phyloP scores from a whole-genome alignment of 2,888 invertebrate genomes.

The Thymelicus lineola region DNA sequence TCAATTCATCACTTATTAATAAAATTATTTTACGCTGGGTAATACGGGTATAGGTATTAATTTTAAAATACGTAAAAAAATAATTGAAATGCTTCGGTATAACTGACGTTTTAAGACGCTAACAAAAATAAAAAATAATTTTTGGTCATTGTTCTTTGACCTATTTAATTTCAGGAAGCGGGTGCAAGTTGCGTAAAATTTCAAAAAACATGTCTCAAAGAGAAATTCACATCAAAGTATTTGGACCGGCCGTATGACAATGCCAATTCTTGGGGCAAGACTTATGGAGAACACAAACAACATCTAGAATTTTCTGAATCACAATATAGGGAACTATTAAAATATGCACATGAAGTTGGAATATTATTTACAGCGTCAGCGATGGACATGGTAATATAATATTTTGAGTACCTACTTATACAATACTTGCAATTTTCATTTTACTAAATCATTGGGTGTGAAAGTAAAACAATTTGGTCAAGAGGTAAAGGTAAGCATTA shows the following conservation, averaged over 20 bases:
- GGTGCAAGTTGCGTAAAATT: slow-evolving; percentile 94
- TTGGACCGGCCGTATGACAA: slow-evolving; percentile 86
- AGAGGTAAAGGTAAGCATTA: too few species aligned
- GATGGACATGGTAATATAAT: slow-evolving; percentile 89
- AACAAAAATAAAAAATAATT: too few species aligned
- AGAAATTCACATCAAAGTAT: slow-evolving; percentile 90
- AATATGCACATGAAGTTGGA: slow-evolving; percentile 86
- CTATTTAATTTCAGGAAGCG: slow-evolving; percentile 77
- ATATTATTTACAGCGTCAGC: slow-evolving; percentile 92
- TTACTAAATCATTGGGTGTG: too few species aligned
- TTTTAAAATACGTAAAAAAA: too few species aligned
- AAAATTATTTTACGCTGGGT: too few species aligned
- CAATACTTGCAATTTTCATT: too few species aligned
- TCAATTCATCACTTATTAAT: too few species aligned
- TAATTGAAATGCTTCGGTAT: too few species aligned
- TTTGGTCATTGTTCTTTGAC: too few species aligned
- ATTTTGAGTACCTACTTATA: neutral
- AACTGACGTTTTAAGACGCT: too few species aligned
- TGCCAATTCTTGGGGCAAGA: slow-evolving; percentile 90
- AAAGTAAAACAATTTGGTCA: too few species aligned
- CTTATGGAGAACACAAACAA: slow-evolving; percentile 92
- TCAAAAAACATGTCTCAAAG: slow-evolving; percentile 90
- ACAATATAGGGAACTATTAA: slow-evolving; percentile 87
- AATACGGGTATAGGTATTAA: too few species aligned
- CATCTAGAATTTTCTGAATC: slow-evolving; percentile 89